Percentiles rank a stretch among this genome's conserved stretches.
Evolutionary conservation across 2,113 vertebrate species (phyloP).

Genomic region (Smithornis capensis): DNA sequence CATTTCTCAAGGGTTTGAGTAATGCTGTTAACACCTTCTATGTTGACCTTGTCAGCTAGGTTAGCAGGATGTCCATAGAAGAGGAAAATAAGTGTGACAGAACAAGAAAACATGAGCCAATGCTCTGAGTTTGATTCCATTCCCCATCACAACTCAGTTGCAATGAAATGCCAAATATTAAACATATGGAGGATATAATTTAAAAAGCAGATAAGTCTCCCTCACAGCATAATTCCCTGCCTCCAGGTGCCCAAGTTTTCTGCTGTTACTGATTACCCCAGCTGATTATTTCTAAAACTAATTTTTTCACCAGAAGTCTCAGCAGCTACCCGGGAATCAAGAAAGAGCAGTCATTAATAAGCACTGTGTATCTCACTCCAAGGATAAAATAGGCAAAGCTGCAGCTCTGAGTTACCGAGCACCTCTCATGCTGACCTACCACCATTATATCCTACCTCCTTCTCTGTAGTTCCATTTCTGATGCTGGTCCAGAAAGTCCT

Average conservation of each 20-base stretch:
- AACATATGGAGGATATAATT: background rate
- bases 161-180: background rate
- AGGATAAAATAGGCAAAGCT: background rate
- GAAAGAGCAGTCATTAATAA: background rate
- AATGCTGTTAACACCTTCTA: conserved; percentile 63
- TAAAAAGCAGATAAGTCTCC: background rate
- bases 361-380: background rate
- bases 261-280: background rate
- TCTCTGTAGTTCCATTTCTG: conserved; percentile 74
- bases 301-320: background rate
- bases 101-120: background rate
- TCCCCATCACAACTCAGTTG: background rate
- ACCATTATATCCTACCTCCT: conserved; percentile 55
- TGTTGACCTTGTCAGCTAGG: conserved; percentile 68
- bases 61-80: background rate
- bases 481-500: conserved; percentile 32
- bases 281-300: background rate
- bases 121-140: background rate
- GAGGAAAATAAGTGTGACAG: background rate
- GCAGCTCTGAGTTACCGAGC: background rate
- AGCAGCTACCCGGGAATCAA: background rate
- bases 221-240: background rate
- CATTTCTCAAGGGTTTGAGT: conserved; percentile 71
- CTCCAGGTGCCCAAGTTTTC: background rate
- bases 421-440: background rate